Base-by-base conservation (phyloP, 2,797 vertebrate species). In the Sebastes umbrosus region DNA sequence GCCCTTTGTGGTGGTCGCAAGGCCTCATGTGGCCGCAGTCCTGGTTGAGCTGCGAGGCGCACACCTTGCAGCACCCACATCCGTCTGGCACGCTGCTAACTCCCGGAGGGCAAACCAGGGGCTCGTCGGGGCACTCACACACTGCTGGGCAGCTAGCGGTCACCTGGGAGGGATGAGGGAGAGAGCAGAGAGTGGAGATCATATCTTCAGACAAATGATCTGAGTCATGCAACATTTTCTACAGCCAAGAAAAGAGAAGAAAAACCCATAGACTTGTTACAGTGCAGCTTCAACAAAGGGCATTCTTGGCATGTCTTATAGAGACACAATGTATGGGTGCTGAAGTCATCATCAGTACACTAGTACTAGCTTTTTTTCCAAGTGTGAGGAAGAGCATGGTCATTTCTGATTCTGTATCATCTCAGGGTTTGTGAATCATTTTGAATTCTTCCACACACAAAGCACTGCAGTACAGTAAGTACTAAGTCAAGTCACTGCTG, bases 1-100 rank as follows among this genome's bases (percentile, higher is more conserved):
- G 94, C 50, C 96, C 96, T 91, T 96, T 96, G 92, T 96, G 94
- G 87, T 93, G 95, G 80, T 96, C 96, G 27, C 96, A 97, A 11
- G 95, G 96, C 58, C 77, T 92, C 5, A 10, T 50, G 25, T 73
- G 72, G 73, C 89, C 84, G 72, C 96, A 97, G 90, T 96, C 95
- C 65, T 96, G 94, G 77, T 96, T 95, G 2, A 96, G 95, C 87
- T 96, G 96, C 8, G 92, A 92, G 0, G 96, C 94, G 11, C 96
- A 96, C 87, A 96, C 94, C 66, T 95, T 93, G 71, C 96, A 96
- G 86, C 95, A 96, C n/a, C 94, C 92, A 22, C 95, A 96, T 71
- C 87, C 88, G 34, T 96, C 96, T 3, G 81, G 69, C 67, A 95
- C 84, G 1, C 70, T 3, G 74, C 95, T 96, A 12, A 96, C 92